phyloP scores from a whole-genome alignment of 2,113 vertebrate genomes.

The Bubo blakistoni region DNA sequence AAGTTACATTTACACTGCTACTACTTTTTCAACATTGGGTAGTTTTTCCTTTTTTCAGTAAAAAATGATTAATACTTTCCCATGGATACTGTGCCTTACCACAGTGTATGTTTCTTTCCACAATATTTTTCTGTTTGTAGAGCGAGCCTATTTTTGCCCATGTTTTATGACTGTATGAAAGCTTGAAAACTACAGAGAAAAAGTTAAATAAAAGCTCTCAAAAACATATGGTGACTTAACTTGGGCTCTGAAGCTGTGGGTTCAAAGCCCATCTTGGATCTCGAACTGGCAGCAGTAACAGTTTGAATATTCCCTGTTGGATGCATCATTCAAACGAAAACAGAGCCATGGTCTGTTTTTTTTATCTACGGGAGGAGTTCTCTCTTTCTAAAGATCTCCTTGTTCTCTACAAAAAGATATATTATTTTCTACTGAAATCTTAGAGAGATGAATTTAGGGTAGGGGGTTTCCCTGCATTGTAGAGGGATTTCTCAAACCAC shows the following conservation, averaged over 20 bases:
- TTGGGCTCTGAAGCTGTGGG: not conserved
- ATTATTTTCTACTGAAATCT: not conserved
- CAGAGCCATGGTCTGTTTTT: fast-evolving
- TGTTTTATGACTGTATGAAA: not conserved
- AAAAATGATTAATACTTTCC: not conserved
- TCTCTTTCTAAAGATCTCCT: not conserved
- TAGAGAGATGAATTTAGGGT: not conserved
- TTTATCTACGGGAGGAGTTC: not conserved
- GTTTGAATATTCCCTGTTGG: not conserved
- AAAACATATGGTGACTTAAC: not conserved
- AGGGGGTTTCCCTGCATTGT: not conserved
- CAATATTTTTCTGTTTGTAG: not conserved
- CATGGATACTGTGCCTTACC: not conserved
- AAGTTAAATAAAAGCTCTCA: not conserved
- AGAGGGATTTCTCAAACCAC: not conserved
- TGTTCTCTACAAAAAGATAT: not conserved
- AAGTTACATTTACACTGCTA: not conserved
- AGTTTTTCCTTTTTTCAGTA: not conserved
- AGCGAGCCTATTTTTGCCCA: not conserved
- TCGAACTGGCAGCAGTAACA: not conserved
- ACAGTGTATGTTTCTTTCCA: not conserved
- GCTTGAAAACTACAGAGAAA: not conserved
- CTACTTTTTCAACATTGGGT: not conserved
- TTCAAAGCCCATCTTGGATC: not conserved
- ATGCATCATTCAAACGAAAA: not conserved